Evolutionary conservation across 1,140 invertebrate genomes (phyloP).

Genomic region (Bombus soroeensis): DNA sequence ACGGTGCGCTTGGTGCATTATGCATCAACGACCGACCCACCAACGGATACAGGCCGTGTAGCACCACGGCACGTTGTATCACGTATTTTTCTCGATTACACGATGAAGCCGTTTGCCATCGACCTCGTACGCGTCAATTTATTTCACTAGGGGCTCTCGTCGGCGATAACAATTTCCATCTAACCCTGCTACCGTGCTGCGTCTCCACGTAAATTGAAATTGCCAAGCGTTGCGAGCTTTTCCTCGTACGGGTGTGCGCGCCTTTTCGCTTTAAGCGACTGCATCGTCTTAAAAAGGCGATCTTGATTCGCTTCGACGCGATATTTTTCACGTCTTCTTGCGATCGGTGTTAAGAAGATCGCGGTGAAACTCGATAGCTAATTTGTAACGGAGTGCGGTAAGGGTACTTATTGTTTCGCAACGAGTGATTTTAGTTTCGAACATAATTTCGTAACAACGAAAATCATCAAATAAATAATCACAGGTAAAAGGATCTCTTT

Average conservation of each 20-base stretch:
- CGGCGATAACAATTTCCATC: constrained; percentile 43
- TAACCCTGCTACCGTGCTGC: constrained; percentile 1
- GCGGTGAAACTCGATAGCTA: no score
- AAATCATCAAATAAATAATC: no score
- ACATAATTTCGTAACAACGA: no score
- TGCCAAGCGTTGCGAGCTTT: background rate
- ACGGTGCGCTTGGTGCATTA: constrained; percentile 21
- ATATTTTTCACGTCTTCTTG: background rate
- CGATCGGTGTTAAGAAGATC: background rate
- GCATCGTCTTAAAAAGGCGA: background rate
- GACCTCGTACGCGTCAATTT: constrained; percentile 46
- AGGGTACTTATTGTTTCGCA: no score
- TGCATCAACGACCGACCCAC: constrained; percentile 43
- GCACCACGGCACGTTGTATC: constrained; percentile 47
- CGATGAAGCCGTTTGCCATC: constrained; percentile 42
- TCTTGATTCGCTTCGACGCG: background rate
- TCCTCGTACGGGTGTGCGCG: background rate
- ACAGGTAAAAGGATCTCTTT: no score
- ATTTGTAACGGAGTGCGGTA: no score
- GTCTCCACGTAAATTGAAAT: constrained; percentile 38
- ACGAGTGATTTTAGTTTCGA: no score
- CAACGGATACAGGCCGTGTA: constrained; percentile 28
- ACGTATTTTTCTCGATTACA: constrained; percentile 64
- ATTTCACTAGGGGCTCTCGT: constrained; percentile 12
- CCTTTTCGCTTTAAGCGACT: background rate